These are phyloP conservation scores for Sphecodes monilicornis DNA, from an alignment of 2,888 invertebrate species.

Conservation along the genomic window DNA sequence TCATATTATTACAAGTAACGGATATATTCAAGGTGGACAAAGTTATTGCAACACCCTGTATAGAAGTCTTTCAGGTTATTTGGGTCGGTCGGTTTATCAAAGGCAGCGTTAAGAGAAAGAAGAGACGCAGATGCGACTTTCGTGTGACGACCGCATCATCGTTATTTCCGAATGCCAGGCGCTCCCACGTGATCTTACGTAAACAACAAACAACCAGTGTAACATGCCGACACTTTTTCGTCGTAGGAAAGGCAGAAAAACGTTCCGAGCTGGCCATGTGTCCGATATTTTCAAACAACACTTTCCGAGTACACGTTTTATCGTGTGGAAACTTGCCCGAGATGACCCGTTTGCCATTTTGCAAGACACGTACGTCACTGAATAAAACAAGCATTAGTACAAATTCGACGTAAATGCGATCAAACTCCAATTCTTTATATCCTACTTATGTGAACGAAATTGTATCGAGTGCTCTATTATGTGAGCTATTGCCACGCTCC, in stretches of 20 bases:
- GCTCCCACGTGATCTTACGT: constrained; percentile 58
- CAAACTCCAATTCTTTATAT: no score
- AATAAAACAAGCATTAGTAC: not conserved
- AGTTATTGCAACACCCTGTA: no score
- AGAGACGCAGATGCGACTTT: constrained; percentile 51
- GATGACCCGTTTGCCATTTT: not conserved
- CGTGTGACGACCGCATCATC: constrained; percentile 69
- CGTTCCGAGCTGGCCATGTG: not conserved
- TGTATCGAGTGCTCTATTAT: no score
- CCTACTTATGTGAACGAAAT: no score
- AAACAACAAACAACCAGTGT: constrained; percentile 62
- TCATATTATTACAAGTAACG: no score
- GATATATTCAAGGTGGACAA: no score
- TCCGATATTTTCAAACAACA: not conserved
- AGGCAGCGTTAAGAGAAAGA: constrained; percentile 11
- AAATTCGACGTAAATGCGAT: no score
- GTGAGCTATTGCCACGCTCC: no score
- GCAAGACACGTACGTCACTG: not conserved
- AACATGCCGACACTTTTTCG: constrained; percentile 18
- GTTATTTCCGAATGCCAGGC: constrained; percentile 72
- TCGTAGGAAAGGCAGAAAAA: not conserved
- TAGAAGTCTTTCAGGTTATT: no score
- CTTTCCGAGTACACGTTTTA: not conserved
- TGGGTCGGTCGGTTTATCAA: not conserved
- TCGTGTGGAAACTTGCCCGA: not conserved